Evolutionary conservation across 1,140 invertebrate genomes (phyloP).

Genomic region (Aporrectodea caliginosa): DNA sequence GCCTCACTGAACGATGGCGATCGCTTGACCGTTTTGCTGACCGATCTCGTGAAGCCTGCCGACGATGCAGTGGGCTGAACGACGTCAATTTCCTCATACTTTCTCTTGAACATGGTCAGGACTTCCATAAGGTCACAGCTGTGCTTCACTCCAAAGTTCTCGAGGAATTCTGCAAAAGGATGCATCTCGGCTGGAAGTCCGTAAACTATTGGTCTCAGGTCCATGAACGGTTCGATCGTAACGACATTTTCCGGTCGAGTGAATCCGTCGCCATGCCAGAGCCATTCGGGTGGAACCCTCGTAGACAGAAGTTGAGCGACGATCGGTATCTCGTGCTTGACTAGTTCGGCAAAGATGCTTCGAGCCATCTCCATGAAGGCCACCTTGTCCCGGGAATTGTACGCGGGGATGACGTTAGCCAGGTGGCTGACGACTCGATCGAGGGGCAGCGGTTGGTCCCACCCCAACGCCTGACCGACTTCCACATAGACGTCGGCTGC

Average conservation of each 20-base stretch:
- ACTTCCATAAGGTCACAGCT: slow-evolving; percentile 13
- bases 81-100: slow-evolving; percentile 8
- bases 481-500: slow-evolving; percentile 13
- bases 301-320: background rate
- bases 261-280: slow-evolving; percentile 32
- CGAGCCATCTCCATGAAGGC: slow-evolving; percentile 16
- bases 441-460: background rate
- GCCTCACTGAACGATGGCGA: background rate
- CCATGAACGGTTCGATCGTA: slow-evolving; percentile 32
- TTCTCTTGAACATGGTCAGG: slow-evolving; percentile 19
- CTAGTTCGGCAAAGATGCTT: slow-evolving; percentile 21
- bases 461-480: slow-evolving; percentile 7
- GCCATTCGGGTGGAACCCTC: slow-evolving; percentile 11
- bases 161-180: slow-evolving; percentile 18
- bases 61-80: background rate
- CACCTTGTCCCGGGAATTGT: slow-evolving; percentile 17
- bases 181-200: slow-evolving; percentile 22
- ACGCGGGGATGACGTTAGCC: slow-evolving; percentile 20
- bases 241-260: slow-evolving; percentile 15
- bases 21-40: background rate
- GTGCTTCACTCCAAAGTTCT: slow-evolving; percentile 13
- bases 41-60: background rate
- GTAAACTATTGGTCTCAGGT: slow-evolving; percentile 28
- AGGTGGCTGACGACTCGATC: slow-evolving; percentile 24
- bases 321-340: background rate